Evolutionary conservation across 2,797 vertebrate species (phyloP).

Genomic region (Pseudomugil gertrudae): DNA sequence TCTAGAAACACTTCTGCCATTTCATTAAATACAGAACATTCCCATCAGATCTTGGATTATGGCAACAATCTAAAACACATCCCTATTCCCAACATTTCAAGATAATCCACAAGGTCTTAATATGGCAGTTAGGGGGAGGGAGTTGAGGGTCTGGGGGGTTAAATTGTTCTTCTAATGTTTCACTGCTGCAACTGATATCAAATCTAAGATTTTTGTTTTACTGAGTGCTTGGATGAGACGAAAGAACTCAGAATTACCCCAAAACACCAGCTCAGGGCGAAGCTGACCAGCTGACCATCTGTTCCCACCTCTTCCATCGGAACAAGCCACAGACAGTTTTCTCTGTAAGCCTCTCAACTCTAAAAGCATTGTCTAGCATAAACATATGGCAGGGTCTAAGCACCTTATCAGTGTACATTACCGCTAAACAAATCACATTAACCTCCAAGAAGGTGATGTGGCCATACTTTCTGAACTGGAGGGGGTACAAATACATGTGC

Average conservation of each 20-base stretch:
- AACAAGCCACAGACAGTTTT: slow-evolving; percentile 63
- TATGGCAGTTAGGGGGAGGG: slow-evolving; percentile 3
- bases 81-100: slow-evolving; percentile 39
- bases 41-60: slow-evolving; percentile 32
- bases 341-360: slow-evolving; percentile 71
- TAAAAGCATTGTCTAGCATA: slow-evolving; percentile 68
- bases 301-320: slow-evolving; percentile 33
- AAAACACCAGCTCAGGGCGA: slow-evolving; percentile 31
- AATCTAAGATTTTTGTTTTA: slow-evolving; percentile 15
- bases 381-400: slow-evolving; percentile 82
- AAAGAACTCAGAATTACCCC: slow-evolving; percentile 42
- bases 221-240: slow-evolving; percentile 11
- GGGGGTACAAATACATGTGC: slow-evolving; percentile 65
- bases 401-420: slow-evolving; percentile 81
- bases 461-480: slow-evolving; percentile 63
- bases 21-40: slow-evolving; percentile 58
- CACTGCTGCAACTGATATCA: slow-evolving; percentile 20
- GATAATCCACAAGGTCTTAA: slow-evolving; percentile 36
- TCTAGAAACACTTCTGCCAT: slow-evolving; percentile 44
- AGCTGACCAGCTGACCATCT: slow-evolving; percentile 67
- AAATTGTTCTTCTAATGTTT: slow-evolving; percentile 34
- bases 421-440: slow-evolving; percentile 77
- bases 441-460: slow-evolving; percentile 67
- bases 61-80: slow-evolving; percentile 53
- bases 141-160: slow-evolving; percentile 17